A percentile compares a stretch with the other conserved stretches of the same genome.
phyloP scores from a whole-genome alignment of 1,140 invertebrate genomes.

The Lordiphosa collinella region DNA sequence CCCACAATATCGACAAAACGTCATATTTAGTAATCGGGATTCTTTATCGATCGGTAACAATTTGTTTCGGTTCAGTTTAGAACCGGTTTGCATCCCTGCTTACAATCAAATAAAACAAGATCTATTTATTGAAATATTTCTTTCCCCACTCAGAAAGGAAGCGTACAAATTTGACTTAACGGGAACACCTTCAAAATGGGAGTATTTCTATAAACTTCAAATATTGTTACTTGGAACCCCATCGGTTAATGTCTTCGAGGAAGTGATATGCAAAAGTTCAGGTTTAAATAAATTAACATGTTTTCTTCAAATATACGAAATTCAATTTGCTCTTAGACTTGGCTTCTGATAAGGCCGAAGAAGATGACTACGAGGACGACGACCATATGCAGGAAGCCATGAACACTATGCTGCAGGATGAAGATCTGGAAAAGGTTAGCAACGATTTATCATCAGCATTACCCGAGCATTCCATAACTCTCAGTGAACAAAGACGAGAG shows the following conservation, averaged over 20 bases:
- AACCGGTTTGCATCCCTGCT: too few species aligned
- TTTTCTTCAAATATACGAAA: background rate
- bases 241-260: constrained; percentile 2
- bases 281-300: background rate
- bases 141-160: constrained; percentile 14
- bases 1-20: too few species aligned
- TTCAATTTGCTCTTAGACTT: too few species aligned
- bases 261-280: background rate
- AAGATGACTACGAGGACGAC: background rate
- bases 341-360: background rate
- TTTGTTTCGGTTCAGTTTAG: too few species aligned
- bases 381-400: background rate
- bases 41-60: too few species aligned
- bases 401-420: background rate
- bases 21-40: too few species aligned
- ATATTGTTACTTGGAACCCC: constrained; percentile 13
- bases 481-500: background rate
- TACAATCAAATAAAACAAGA: too few species aligned
- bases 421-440: background rate
- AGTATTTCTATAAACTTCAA: constrained; percentile 17
- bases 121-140: background rate
- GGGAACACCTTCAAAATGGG: constrained; percentile 13
- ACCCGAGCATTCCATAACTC: too few species aligned
- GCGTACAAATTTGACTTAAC: background rate
- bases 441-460: background rate